Percentiles rank a stretch among this genome's conserved stretches.
Conservation (phyloP, 2,888 invertebrate species). For the Iphiclides podalirius region DNA sequence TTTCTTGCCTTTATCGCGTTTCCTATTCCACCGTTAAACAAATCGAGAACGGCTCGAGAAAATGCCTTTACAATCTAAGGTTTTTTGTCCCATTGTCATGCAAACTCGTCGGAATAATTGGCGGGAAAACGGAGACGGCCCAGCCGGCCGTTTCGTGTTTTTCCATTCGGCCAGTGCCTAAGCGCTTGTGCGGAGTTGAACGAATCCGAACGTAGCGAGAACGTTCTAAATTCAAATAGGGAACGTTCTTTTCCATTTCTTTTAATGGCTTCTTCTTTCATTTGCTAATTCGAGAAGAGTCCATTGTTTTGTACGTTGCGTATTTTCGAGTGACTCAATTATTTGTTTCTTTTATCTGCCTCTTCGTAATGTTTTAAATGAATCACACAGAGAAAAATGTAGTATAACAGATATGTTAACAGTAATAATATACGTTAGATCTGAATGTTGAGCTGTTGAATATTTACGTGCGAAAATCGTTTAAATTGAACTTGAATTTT, state of each 20-base stretch:
- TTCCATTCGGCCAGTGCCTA: constrained; percentile 25
- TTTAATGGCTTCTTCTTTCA: constrained; percentile 9
- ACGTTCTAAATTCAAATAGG: constrained; percentile 23
- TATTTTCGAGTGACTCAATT: constrained; percentile 3
- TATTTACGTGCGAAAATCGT: not conserved
- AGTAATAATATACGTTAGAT: no score
- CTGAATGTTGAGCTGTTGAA: not conserved
- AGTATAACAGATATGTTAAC: no score
- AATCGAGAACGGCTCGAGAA: constrained; percentile 17
- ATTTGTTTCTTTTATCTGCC: constrained; percentile 9
- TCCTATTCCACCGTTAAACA: constrained; percentile 22
- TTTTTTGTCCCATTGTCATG: constrained; percentile 39
- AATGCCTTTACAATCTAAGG: constrained; percentile 20
- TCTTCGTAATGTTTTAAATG: constrained; percentile 10
- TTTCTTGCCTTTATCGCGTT: constrained; percentile 17
- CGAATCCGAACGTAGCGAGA: constrained; percentile 19
- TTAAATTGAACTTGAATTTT: no score
- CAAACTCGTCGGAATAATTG: constrained; percentile 34
- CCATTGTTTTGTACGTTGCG: not conserved
- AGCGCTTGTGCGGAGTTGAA: constrained; percentile 17
- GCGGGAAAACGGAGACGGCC: constrained; percentile 30
- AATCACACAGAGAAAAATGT: no score
- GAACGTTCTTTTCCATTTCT: constrained; percentile 10
- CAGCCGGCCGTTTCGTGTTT: constrained; percentile 29
- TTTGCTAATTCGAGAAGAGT: constrained; percentile 9